A percentile compares a stretch with the other conserved stretches of the same genome.
These are phyloP conservation scores for Numenius phaeopus DNA, from an alignment of 2,797 vertebrate species.

Conservation along the genomic window DNA sequence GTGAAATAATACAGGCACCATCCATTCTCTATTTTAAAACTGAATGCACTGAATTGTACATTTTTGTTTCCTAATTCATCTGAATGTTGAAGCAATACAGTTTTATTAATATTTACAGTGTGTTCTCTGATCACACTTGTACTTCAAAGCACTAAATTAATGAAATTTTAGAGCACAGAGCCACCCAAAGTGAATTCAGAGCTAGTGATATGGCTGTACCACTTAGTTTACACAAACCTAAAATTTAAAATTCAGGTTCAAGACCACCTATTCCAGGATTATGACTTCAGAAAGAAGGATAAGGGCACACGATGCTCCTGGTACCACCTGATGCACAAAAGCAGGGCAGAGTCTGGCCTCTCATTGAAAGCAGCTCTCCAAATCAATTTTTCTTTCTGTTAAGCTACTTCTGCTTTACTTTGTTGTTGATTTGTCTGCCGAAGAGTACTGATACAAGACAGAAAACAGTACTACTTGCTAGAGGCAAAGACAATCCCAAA, in stretches of 20 bases:
- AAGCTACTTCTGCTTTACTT: neutral
- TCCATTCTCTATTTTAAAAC: neutral
- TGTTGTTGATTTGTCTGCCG: neutral
- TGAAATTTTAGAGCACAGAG: neutral
- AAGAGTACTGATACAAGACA: neutral
- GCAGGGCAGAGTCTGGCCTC: neutral
- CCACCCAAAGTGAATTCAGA: neutral
- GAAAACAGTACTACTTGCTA: neutral
- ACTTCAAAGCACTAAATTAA: neutral
- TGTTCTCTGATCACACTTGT: neutral
- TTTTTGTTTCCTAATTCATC: neutral
- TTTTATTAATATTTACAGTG: neutral
- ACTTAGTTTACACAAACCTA: neutral
- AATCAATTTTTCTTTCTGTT: neutral
- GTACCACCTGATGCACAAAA: neutral
- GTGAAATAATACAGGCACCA: neutral
- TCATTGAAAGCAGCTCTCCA: accelerated
- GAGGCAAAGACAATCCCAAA: neutral
- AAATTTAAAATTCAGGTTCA: neutral
- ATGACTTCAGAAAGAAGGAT: neutral
- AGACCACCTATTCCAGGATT: neutral
- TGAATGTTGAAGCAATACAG: neutral
- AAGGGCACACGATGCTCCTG: neutral
- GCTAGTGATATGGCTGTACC: neutral
- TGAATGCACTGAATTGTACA: neutral